These are phyloP conservation scores for Ptilonorhynchus violaceus DNA, from an alignment of 2,113 vertebrate species.

Conservation along the genomic window DNA sequence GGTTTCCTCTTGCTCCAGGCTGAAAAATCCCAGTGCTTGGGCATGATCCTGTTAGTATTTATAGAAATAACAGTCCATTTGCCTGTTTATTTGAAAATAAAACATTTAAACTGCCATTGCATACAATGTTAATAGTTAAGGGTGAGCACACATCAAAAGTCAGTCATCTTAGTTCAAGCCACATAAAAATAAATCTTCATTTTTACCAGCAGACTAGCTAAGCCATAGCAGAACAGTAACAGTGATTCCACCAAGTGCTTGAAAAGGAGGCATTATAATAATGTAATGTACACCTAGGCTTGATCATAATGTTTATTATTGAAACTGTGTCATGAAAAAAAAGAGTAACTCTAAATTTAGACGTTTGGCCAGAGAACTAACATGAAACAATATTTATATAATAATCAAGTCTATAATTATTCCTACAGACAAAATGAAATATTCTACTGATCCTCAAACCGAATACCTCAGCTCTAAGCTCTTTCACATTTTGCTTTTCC, in stretches of 20 bases:
- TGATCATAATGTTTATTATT: conserved; percentile 40
- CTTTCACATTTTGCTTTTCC: neutral
- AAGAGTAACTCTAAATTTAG: conserved; percentile 28
- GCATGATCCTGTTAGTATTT: conserved; percentile 42
- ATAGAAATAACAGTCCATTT: conserved; percentile 44
- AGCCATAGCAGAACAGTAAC: neutral
- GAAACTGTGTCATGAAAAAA: conserved; percentile 12
- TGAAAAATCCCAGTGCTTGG: conserved; percentile 27
- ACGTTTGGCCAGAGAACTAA: neutral
- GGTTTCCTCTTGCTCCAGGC: conserved; percentile 18
- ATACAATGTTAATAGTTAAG: conserved; percentile 34
- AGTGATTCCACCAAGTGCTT: neutral
- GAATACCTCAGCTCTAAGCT: neutral
- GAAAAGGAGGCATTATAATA: conserved; percentile 35
- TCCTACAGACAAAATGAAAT: conserved; percentile 20
- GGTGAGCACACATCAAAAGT: conserved; percentile 52
- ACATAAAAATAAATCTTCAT: conserved; percentile 14
- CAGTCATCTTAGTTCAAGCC: conserved; percentile 11
- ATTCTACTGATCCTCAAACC: neutral
- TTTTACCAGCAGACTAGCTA: neutral
- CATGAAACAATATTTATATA: conserved; percentile 26
- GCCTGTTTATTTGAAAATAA: conserved; percentile 55
- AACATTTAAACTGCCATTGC: conserved; percentile 17
- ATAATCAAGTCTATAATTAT: conserved; percentile 4
- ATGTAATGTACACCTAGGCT: conserved; percentile 21